These are phyloP conservation scores for Tringa solitaria DNA, from an alignment of 2,113 vertebrate genomes.

Conservation along the genomic window DNA sequence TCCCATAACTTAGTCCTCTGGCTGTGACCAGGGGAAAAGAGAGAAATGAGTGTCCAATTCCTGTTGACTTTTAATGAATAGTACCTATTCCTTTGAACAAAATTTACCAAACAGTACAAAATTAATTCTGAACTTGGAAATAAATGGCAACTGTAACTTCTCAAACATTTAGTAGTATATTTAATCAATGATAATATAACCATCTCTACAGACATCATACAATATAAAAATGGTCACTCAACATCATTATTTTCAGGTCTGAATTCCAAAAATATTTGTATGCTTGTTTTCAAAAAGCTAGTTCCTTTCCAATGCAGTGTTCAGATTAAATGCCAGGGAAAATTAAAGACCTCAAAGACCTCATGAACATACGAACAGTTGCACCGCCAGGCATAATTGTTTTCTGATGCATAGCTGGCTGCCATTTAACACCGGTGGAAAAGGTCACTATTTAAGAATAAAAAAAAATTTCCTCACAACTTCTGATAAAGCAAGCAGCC, in stretches of 20 bases:
- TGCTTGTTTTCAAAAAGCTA: not conserved
- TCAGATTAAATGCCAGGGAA: conserved; percentile 15
- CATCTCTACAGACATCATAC: not conserved
- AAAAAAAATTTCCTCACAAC: not conserved
- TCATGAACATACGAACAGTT: not conserved
- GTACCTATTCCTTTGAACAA: not conserved
- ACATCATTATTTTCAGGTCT: not conserved
- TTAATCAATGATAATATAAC: not conserved
- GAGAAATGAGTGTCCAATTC: not conserved
- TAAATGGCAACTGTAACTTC: not conserved
- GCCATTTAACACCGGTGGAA: conserved; percentile 52
- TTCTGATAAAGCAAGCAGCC: not conserved
- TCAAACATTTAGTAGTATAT: not conserved
- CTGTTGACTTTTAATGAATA: not conserved
- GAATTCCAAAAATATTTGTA: not conserved
- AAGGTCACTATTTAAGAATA: conserved; percentile 22
- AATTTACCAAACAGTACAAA: not conserved
- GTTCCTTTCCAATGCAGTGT: not conserved
- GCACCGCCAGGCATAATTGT: conserved; percentile 10
- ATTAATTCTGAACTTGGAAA: not conserved
- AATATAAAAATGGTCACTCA: not conserved
- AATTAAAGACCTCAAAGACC: conserved; percentile 24
- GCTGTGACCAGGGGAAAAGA: not conserved
- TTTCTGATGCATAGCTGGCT: conserved; percentile 42
- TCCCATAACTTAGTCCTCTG: not conserved